Evolutionary conservation across 2,888 invertebrate species (phyloP).

Genomic region (Artemia sinica): DNA sequence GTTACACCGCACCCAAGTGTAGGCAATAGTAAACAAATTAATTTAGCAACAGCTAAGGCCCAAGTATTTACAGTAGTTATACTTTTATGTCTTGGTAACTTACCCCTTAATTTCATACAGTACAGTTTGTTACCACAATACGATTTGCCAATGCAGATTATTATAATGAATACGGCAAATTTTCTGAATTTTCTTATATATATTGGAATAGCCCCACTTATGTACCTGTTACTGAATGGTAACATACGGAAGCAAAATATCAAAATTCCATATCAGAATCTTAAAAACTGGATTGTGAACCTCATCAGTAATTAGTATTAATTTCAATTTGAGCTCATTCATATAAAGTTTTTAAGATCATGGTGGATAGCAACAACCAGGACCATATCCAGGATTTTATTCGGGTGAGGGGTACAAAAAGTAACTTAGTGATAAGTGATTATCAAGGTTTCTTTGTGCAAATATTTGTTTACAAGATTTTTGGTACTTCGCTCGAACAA

Average conservation of each 20-base stretch:
- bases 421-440: too few relatives aligned
- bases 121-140: background rate
- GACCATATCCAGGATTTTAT: too few relatives aligned
- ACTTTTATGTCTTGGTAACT: background rate
- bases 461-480: too few relatives aligned
- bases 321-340: too few relatives aligned
- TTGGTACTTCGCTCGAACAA: too few relatives aligned
- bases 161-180: background rate
- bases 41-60: slow-evolving; percentile 4
- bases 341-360: too few relatives aligned
- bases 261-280: too few relatives aligned
- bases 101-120: background rate
- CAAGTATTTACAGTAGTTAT: slow-evolving; percentile 1
- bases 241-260: background rate
- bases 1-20: background rate
- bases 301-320: too few relatives aligned
- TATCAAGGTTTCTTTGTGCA: too few relatives aligned
- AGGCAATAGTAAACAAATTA: background rate
- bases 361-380: too few relatives aligned
- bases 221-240: background rate
- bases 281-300: too few relatives aligned
- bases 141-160: background rate
- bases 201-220: background rate
- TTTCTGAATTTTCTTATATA: background rate
- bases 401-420: too few relatives aligned